Evolutionary conservation across 2,888 invertebrate genomes (phyloP).

Genomic region (Harpagoxenus sublaevis): DNA sequence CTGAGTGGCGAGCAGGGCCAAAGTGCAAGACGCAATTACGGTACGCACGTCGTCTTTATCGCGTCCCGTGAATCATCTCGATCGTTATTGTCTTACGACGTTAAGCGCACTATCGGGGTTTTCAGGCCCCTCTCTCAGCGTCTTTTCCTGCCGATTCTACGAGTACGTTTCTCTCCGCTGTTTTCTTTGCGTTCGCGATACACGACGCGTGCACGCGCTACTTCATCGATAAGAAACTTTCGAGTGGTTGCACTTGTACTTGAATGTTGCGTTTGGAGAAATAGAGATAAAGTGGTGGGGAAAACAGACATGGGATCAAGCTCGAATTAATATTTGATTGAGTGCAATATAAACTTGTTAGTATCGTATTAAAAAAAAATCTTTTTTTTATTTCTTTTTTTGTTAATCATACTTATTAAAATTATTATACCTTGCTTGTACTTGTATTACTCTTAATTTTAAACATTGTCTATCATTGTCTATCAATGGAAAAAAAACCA

Average conservation of each 20-base stretch:
- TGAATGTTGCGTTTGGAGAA: conserved; percentile 2
- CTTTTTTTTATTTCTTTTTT: too few species aligned
- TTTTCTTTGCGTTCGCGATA: conserved; percentile 3
- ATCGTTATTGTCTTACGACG: conserved; percentile 79
- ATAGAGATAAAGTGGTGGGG: background rate
- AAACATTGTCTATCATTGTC: background rate
- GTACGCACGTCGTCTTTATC: conserved; percentile 80
- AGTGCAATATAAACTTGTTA: background rate
- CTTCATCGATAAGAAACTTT: conserved; percentile 41
- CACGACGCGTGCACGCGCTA: conserved; percentile 28
- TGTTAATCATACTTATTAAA: background rate
- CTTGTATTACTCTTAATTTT: background rate
- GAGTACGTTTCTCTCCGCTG: background rate
- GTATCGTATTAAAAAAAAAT: background rate
- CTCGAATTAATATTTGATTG: background rate
- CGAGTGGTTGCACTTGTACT: conserved; percentile 18
- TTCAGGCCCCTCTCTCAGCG: conserved; percentile 65
- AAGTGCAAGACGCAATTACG: conserved; percentile 85
- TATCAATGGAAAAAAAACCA: background rate
- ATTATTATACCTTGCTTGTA: background rate
- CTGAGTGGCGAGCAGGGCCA: conserved; percentile 74
- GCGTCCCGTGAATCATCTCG: conserved; percentile 82
- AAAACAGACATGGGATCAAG: background rate
- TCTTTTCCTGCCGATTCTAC: conserved; percentile 28
- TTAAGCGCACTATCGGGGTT: conserved; percentile 70